Evolutionary conservation across 2,797 vertebrate species (phyloP), one percentile per base, ranked within the genome.

Genomic region (Notolepis coatsorum): DNA sequence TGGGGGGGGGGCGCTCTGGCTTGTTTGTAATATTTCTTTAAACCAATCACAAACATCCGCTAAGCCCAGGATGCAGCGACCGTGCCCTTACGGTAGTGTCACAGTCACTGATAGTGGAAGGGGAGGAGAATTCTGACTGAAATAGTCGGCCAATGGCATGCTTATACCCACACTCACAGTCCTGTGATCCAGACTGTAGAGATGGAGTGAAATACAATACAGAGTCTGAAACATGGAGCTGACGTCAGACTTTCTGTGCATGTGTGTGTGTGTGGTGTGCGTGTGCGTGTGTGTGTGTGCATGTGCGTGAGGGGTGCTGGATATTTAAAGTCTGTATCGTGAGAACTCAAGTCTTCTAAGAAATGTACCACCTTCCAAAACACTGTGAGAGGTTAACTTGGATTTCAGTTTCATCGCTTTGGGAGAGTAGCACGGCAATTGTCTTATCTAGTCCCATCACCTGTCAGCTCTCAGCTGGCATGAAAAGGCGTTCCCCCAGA

Each of bases 131-230:
- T n/a, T n/a, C n/a, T n/a, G n/a, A n/a, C n/a, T n/a, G n/a, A n/a
- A n/a, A n/a, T n/a, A n/a, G n/a, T n/a, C n/a, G n/a, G n/a, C n/a
- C n/a, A n/a, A n/a, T n/a, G n/a, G n/a, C n/a, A n/a, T n/a, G n/a
- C n/a, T n/a, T n/a, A n/a, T n/a, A n/a, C n/a, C n/a, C n/a, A n/a
- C n/a, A n/a, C n/a, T n/a, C n/a, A n/a, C n/a, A n/a, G n/a, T n/a
- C n/a, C n/a, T n/a, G n/a, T n/a, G n/a, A n/a, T n/a, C n/a, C n/a
- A n/a, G n/a, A n/a, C n/a, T n/a, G n/a, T n/a, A n/a, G n/a, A n/a
- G n/a, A 39, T 46, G 17, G 46, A 55, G 38, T 62, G 64, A 61
- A 70, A 79, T 30, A 37, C 21, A 70, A 79, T 21, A 42, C 51
- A 8, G 12, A 41, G 18, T 51, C 24, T 9, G 18, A 52, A 64